Base-by-base conservation (phyloP, 2,797 vertebrate genomes). In the Dromococcyx pavoninus region DNA sequence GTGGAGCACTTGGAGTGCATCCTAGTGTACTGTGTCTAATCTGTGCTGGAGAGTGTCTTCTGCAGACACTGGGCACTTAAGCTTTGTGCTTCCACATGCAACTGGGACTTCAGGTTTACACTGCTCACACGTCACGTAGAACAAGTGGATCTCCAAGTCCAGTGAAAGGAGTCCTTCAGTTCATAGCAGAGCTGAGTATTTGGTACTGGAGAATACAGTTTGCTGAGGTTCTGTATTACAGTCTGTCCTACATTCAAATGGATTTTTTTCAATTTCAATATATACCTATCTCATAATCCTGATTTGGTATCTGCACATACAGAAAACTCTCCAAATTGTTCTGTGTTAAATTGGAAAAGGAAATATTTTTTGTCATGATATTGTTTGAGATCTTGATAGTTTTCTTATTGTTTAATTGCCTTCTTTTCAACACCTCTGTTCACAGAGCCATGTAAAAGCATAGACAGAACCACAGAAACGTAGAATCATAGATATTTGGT, bases 71-170 rank as follows among this genome's bases (percentile, higher is more conserved):
- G 16, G n/a, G 23, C 50, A 33, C 48, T 51, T 15, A 32, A 67
- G 9, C 12, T 43, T 13, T 61, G 13, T 70, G 10, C n/a, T 60
- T 35, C 37, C 7, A 5, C 3, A 2, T 4, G 11, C 53, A 64
- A 0, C 41, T 32, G 37, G 46, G 46, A 33, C 30, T 56, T 18
- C 18, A 64, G 18, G 13, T 51, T 16, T n/a, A 43, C 33, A 2
- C 2, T n/a, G 48, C 43, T 0, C 2, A 56, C 0, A 5, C 0
- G 2, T 21, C 28, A 12, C 0, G 0, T 3, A 11, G 24, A 17
- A 43, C 3, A 8, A 79, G 41, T 2, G n/a, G 5, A 32, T 13
- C 12, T 41, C 23, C 28, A 27, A 27, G 39, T n/a, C 32, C 74
- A 85, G 16, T 13, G 61, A 44, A 48, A 83, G 2, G 4, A 46